A percentile compares a stretch with the other conserved stretches of the same genome.
phyloP scores from a whole-genome alignment of 2,113 vertebrate species.

The Anarhynchus alexandrinus region DNA sequence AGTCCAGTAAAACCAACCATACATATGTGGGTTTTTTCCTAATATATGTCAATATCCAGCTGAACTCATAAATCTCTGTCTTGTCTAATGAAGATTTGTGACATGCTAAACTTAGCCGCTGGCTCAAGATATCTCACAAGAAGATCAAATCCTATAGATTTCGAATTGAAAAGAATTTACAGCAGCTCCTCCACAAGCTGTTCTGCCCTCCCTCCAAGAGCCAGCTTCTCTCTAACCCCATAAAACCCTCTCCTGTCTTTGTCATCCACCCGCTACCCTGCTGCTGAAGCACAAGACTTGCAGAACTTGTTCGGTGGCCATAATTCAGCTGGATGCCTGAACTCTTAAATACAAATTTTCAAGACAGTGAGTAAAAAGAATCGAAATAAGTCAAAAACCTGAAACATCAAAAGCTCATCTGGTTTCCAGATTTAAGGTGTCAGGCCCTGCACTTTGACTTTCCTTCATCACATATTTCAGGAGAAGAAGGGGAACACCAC shows the following conservation, averaged over 20 bases:
- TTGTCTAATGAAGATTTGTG: constrained; percentile 5
- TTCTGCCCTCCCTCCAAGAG: neutral
- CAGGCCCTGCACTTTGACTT: neutral
- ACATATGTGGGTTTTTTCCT: neutral
- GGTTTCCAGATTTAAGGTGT: neutral
- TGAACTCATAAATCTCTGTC: neutral
- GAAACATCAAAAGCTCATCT: neutral
- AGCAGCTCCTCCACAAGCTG: neutral
- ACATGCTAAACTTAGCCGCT: neutral
- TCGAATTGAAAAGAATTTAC: neutral
- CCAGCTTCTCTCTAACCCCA: neutral
- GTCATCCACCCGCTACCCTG: neutral
- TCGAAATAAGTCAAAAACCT: neutral
- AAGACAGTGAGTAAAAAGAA: neutral
- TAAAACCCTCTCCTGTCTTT: neutral
- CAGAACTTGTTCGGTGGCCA: neutral
- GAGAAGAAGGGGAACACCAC: neutral
- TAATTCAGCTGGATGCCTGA: neutral
- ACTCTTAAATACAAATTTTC: neutral
- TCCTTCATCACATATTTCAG: neutral
- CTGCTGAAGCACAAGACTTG: neutral
- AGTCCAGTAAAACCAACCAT: neutral
- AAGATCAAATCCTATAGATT: neutral
- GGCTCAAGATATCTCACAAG: neutral
- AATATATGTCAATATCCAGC: neutral